phyloP scores from a whole-genome alignment of 2,113 vertebrate genomes.

The Platichthys flesus region DNA sequence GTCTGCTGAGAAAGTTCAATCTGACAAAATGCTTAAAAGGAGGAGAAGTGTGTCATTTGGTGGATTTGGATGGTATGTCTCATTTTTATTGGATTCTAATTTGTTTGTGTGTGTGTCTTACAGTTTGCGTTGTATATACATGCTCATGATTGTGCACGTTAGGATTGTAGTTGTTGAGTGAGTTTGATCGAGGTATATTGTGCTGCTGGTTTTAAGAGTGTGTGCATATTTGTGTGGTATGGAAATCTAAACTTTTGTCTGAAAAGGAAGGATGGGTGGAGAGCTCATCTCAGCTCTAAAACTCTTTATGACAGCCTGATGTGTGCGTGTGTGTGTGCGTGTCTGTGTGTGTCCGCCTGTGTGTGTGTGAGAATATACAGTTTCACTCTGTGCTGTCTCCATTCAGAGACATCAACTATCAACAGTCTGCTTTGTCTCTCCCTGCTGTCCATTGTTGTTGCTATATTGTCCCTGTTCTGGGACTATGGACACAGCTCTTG shows the following conservation, averaged over 20 bases:
- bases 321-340: conserved; percentile 10
- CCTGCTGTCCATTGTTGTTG: conserved; percentile 31
- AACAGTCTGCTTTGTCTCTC: conserved; percentile 64
- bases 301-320: conserved; percentile 8
- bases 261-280: conserved; percentile 79
- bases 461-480: conserved; percentile 21
- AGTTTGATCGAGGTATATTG: background rate
- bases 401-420: conserved; percentile 28
- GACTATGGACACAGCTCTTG: conserved; percentile 16
- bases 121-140: background rate
- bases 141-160: conserved; percentile 12
- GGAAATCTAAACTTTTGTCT: conserved; percentile 44
- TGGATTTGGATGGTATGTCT: conserved; percentile 93
- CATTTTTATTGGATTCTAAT: conserved; percentile 17
- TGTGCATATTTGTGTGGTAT: conserved; percentile 4
- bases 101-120: background rate
- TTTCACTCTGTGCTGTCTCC: conserved; percentile 58
- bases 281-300: conserved; percentile 53
- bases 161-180: background rate
- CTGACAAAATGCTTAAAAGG: conserved; percentile 87
- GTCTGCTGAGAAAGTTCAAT: conserved; percentile 50
- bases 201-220: background rate
- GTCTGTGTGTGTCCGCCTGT: conserved; percentile 14
- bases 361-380: conserved; percentile 19
- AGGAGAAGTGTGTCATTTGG: conserved; percentile 95